Evolutionary conservation across 2,113 vertebrate species (phyloP), one percentile per base, ranked within the genome.

Genomic region (Osmerus mordax): DNA sequence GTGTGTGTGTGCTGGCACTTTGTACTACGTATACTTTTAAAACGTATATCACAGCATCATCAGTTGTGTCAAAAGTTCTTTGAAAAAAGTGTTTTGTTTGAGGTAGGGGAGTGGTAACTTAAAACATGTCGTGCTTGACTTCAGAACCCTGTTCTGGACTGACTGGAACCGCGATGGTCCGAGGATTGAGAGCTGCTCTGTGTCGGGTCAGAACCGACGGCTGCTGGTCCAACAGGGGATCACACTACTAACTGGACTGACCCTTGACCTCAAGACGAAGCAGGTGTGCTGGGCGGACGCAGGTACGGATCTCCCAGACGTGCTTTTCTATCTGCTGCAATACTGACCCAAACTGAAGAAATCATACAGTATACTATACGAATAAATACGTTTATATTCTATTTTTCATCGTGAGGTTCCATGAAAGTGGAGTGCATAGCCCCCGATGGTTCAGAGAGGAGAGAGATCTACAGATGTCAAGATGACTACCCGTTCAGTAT

Each of bases 141-240:
- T 59, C 81, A 99, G 97, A 9, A 94, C 94, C 75, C 90, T 99
- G 29, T 99, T 95, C 79, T 99, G 97, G 97, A 98, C 97, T 0
- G 97, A 99, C 84, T 99, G 97, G 97, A 99, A 99, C 78, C 89
- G 96, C 3, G 97, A 99, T 83, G 95, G 95, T 16, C 97, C 97
- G 0, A 99, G 98, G 93, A 99, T 99, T 0, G 97, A 99, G 85
- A 92, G 86, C 0, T 91, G 94, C 0, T 90, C 93, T 0, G 93
- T 97, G 83, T 92, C 93, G 0, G 97, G 96, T 23, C 91, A 89
- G 76, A 91, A 94, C 87, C 91, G 97, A 78, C 91, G 91, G 78
- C 93, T 98, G 74, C 87, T 99, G 84, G 94, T 99, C 76, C 92
- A 91, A 4, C 93, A 94, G 1, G 94, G 97, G 62, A 93, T 99